phyloP scores from a whole-genome alignment of 2,888 invertebrate genomes.

The Hyles lineata region DNA sequence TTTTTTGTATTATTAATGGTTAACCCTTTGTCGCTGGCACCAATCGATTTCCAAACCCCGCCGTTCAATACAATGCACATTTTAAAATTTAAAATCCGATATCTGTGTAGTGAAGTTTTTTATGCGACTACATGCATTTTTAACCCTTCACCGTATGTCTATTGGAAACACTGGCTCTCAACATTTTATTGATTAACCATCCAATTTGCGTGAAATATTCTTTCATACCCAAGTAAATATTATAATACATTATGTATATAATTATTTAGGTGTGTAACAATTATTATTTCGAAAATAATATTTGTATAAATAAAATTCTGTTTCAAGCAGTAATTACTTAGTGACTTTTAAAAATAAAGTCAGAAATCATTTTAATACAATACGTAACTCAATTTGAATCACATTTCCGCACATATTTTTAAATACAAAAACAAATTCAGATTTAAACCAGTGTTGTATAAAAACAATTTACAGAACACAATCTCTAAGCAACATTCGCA shows the following conservation, averaged over 20 bases:
- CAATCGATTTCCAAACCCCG: constrained; percentile 82
- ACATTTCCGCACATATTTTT: background rate
- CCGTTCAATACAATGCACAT: constrained; percentile 82
- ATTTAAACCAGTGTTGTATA: no score
- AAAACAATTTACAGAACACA: no score
- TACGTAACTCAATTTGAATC: no score
- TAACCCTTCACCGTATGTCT: constrained; percentile 83
- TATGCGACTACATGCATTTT: constrained; percentile 82
- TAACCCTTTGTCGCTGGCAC: constrained; percentile 79
- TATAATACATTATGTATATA: no score
- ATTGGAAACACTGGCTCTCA: constrained; percentile 59
- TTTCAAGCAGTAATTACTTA: no score
- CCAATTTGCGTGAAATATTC: background rate
- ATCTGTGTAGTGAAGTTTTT: constrained; percentile 79
- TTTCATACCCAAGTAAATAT: background rate
- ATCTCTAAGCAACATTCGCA: background rate
- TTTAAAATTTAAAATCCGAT: constrained; percentile 86
- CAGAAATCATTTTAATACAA: no score
- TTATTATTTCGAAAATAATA: no score
- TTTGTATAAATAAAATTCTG: no score
- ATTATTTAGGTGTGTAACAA: no score
- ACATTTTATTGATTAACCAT: constrained; percentile 36
- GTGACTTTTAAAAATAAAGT: no score
- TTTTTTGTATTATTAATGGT: constrained; percentile 78
- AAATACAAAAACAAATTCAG: background rate